A percentile compares a stretch with the other conserved stretches of the same genome.
These are phyloP conservation scores for Xenus cinereus DNA, from an alignment of 2,113 vertebrate genomes.

Conservation along the genomic window DNA sequence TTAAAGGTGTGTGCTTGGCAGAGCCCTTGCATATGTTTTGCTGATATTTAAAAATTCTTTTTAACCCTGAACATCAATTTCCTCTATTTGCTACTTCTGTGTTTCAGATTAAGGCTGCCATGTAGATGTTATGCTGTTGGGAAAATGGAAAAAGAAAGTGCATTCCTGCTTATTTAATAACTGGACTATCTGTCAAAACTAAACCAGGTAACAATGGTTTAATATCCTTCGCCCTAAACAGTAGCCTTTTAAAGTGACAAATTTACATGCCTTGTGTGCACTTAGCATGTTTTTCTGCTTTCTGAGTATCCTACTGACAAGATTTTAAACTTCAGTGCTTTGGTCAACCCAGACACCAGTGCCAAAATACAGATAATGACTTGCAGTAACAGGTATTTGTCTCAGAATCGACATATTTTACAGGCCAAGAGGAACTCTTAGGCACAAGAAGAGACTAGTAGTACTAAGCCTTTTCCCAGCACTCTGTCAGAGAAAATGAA, in stretches of 20 bases:
- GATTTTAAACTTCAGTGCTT: background rate
- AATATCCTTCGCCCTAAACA: background rate
- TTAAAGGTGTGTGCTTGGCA: background rate
- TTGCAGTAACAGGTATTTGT: background rate
- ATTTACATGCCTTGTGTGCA: background rate
- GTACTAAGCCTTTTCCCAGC: background rate
- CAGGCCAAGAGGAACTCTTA: background rate
- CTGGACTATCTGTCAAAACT: background rate
- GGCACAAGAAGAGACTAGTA: background rate
- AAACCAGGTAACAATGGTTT: background rate
- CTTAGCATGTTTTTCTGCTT: background rate
- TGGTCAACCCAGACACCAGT: background rate
- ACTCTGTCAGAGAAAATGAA: background rate
- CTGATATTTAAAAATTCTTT: background rate
- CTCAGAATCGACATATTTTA: background rate
- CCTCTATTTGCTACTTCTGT: background rate
- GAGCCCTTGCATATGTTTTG: background rate
- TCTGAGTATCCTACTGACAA: background rate
- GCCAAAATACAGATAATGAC: background rate
- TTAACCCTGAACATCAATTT: background rate
- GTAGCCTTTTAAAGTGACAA: background rate
- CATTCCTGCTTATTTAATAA: background rate
- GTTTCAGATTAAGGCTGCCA: background rate
- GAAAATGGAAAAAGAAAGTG: background rate
- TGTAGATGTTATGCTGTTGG: background rate